These are phyloP conservation scores for Diabrotica virgifera DNA, from an alignment of 1,140 invertebrate genomes.

Conservation along the genomic window DNA sequence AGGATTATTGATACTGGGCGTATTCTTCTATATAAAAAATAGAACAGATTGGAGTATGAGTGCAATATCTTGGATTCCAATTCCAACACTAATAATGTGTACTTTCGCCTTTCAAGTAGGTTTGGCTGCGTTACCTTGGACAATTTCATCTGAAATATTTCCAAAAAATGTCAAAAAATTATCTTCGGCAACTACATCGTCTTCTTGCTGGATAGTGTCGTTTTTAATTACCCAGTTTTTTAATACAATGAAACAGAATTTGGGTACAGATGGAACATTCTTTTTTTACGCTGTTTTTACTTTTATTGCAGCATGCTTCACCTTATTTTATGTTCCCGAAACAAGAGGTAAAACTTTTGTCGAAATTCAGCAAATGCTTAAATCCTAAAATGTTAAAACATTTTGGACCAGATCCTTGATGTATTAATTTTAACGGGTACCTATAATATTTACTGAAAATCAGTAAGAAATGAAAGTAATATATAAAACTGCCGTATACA, in stretches of 20 bases:
- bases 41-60: constrained; percentile 38
- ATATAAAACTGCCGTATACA: no score
- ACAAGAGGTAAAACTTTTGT: constrained; percentile 76
- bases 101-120: constrained; percentile 67
- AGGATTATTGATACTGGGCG: constrained; percentile 54
- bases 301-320: constrained; percentile 58
- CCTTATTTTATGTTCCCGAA: constrained; percentile 69
- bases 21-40: constrained; percentile 60
- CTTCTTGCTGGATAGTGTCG: constrained; percentile 64
- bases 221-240: constrained; percentile 73
- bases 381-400: background rate
- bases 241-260: constrained; percentile 40
- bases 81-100: constrained; percentile 62
- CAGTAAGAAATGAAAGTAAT: no score
- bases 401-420: no score
- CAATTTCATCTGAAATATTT: constrained; percentile 70
- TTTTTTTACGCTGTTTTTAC: constrained; percentile 68
- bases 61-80: constrained; percentile 57
- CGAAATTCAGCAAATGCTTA: constrained; percentile 38
- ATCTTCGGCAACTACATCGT: constrained; percentile 65
- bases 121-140: constrained; percentile 66
- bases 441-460: no score
- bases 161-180: constrained; percentile 64
- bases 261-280: constrained; percentile 66
- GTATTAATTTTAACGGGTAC: no score